Evolutionary conservation across 1,140 invertebrate genomes (phyloP).

Genomic region (Sycophaga agraensis): DNA sequence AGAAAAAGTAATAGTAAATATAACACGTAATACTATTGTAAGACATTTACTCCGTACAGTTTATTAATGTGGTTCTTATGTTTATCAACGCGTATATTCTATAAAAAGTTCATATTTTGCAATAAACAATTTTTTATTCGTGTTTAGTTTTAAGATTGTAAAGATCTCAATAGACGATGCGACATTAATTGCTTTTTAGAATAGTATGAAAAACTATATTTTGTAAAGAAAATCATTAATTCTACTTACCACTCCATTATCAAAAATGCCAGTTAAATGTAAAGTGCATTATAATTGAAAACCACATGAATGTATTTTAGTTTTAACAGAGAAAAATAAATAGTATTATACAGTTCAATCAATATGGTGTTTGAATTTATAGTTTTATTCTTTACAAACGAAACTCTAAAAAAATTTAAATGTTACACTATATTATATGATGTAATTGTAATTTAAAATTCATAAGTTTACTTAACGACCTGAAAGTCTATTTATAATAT

Average conservation of each 20-base stretch:
- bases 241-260: neutral
- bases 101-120: neutral
- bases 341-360: neutral
- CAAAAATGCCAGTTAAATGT: neutral
- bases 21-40: too few relatives aligned
- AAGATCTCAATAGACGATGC: constrained; percentile 3
- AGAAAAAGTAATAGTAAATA: too few relatives aligned
- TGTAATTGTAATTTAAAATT: too few relatives aligned
- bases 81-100: too few relatives aligned
- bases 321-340: neutral
- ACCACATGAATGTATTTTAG: neutral
- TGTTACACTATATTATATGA: too few relatives aligned
- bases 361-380: neutral
- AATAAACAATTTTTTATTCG: neutral
- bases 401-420: too few relatives aligned
- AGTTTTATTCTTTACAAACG: too few relatives aligned
- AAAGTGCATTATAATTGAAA: neutral
- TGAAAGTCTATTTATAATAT: too few relatives aligned
- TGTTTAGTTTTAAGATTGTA: neutral
- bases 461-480: too few relatives aligned
- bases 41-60: too few relatives aligned
- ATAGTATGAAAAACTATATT: neutral
- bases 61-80: too few relatives aligned
- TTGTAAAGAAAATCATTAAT: neutral
- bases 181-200: neutral